Evolutionary conservation across 1,140 invertebrate species (phyloP).

Genomic region (Pygmarrhopalites habei): DNA sequence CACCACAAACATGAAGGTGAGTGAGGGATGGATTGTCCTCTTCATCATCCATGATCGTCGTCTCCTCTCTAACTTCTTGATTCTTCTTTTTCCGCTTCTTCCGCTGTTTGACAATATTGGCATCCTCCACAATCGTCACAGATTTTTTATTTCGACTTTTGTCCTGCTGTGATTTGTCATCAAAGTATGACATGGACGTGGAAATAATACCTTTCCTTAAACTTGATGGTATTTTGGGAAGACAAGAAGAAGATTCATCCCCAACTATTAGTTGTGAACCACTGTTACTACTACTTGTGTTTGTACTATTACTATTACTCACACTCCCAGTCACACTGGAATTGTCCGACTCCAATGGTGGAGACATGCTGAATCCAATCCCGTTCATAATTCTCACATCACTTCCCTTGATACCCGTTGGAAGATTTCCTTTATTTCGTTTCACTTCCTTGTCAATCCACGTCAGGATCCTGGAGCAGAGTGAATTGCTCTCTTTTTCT

Average conservation of each 20-base stretch:
- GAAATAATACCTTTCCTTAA: constrained; percentile 3
- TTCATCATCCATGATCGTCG: not conserved
- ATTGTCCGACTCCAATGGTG: not conserved
- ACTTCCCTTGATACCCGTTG: not conserved
- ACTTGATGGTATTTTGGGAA: constrained; percentile 18
- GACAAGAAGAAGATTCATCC: not conserved
- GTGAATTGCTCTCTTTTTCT: constrained; percentile 18
- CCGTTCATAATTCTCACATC: constrained; percentile 20
- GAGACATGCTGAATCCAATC: not conserved
- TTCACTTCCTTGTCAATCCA: constrained; percentile 36
- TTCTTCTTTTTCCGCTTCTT: not conserved
- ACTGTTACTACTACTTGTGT: not conserved
- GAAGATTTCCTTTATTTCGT: constrained; percentile 15
- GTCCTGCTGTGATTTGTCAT: not conserved
- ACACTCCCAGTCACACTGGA: not conserved
- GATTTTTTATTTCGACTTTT: constrained; percentile 15
- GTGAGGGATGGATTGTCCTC: too few species aligned
- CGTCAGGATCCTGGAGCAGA: constrained; percentile 34
- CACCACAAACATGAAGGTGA: constrained; percentile 22
- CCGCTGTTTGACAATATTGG: not conserved
- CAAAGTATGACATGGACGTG: not conserved
- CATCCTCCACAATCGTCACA: constrained; percentile 17
- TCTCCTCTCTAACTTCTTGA: not conserved
- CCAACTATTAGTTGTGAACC: too few species aligned
- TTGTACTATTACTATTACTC: not conserved